Conservation (phyloP, 1,140 invertebrate genomes). For the Stegodyphus dumicola region DNA sequence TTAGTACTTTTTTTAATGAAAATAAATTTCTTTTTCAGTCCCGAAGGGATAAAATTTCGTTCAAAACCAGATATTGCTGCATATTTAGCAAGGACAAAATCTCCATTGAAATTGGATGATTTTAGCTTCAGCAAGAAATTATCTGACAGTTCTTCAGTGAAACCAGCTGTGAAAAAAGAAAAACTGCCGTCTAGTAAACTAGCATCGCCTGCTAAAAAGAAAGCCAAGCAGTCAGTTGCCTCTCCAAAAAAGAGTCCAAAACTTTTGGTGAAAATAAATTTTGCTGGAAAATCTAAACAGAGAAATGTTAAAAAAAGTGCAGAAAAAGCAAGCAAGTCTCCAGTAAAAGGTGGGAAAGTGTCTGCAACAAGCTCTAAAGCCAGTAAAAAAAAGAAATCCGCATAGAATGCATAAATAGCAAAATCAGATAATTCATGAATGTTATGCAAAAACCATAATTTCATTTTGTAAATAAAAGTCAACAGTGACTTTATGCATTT, state of each 20-base stretch:
- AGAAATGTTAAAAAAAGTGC: constrained; percentile 7
- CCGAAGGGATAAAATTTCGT: constrained; percentile 48
- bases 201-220: not conserved
- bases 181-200: not conserved
- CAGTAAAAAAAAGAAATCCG: constrained; percentile 18
- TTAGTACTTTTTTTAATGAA: not conserved
- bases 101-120: constrained; percentile 34
- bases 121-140: constrained; percentile 39
- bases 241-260: constrained; percentile 17
- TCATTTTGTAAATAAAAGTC: not conserved
- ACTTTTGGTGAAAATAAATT: constrained; percentile 26
- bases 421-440: not conserved
- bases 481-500: too few relatives aligned
- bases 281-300: constrained; percentile 4
- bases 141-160: not conserved
- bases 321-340: not conserved
- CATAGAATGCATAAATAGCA: not conserved
- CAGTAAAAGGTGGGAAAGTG: constrained; percentile 1
- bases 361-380: not conserved
- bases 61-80: constrained; percentile 43
- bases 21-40: constrained; percentile 19
- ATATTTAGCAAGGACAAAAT: constrained; percentile 32
- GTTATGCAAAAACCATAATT: not conserved
- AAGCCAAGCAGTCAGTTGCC: not conserved
- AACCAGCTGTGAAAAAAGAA: constrained; percentile 23